Base-by-base conservation (phyloP, 2,888 invertebrate genomes). In the Germaria angustata region DNA sequence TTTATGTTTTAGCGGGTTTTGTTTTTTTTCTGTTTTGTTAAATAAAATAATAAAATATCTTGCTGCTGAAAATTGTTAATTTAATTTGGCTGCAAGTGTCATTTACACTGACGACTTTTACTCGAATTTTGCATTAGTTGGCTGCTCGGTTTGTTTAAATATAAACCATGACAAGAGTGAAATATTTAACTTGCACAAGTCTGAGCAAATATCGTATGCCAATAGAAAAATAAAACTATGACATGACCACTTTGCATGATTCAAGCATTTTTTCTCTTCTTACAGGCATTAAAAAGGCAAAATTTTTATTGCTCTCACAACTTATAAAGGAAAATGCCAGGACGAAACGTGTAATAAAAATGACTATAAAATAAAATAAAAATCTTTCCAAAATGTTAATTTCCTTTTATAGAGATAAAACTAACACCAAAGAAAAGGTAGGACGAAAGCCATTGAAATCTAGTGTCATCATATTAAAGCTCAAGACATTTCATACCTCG, bases 131-230 rank as follows among this genome's bases (percentile, higher is more conserved):
- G 24, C n/a, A 1, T 20, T 61, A 13, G 36, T 51, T 61, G 1
- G 32, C n/a, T 32, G 13, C 9, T 61, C 11, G 53, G 28, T 41
- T 73, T 44, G 53, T 36, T 44, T 68, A 39, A 53, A 68, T 80
- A 55, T 75, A 68, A 63, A n/a, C 73, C 68, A 75, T 69, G 68
- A 75, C 49, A 75, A 75, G 63, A 75, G 36, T 71, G 5, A 80
- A 80, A 69, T 80, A 75, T 80, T 80, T 80, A 57, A 65, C 41
- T 69, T 65, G 15, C n/a, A 22, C 36, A 71, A 75, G 68, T 80
- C 51, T 69, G 55, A 22, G 41, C 55, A 69, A 72, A 66, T 57
- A 65, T 11, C 17, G 34, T 6, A n/a, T 34, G n/a, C 4, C n/a
- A 44, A 20, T 17, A 51, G 44, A 59, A 51, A 34, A 44, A 46